Base-by-base conservation (phyloP, 2,797 vertebrate species). In the Trichosurus vulpecula region DNA sequence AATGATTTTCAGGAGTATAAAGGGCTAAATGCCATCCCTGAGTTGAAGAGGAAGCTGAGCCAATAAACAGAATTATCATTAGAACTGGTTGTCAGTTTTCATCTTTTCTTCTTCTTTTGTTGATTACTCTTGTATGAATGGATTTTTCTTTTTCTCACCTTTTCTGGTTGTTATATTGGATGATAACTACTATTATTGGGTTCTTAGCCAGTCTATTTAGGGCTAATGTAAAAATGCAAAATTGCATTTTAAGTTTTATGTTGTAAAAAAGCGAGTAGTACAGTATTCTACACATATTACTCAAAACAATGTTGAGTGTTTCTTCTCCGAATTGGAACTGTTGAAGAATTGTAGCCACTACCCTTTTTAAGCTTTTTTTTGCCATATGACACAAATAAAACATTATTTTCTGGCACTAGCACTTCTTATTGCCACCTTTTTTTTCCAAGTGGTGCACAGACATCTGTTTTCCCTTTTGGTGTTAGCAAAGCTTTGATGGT, bases 61-160 rank as follows among this genome's bases (percentile, higher is more conserved):
- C 74, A 66, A 4, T 61, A 57, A 92, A 10, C 0, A 25, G 92
- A 94, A 91, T 95, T 52, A 13, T 0, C 3, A 30, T 90, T 52
- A 51, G 47, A 52, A 66, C n/a, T 95, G 2, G 92, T 41, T 96
- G 92, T 94, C 66, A 94, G n/a, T 91, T 90, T 57, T 0, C 0
- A 0, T 95, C 74, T 29, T 81, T n/a, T 53, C 52, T 95, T 57
- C 30, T 92, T 95, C 93, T 14, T 93, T 96, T 94, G 66, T 81
- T 0, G 0, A 55, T 16, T 35, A 14, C 47, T 54, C 12, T 10
- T 93, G 2, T 16, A 4, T 90, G 22, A 41, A 11, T 41, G 53
- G 5, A 4, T 57, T 95, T 96, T 96, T 25, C 58, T 94, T 74
- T 41, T 74, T 41, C n/a, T 41, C 66, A 19, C n/a, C 25, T 22